phyloP scores from a whole-genome alignment of 2,113 vertebrate species.

The Porphyrio hochstetteri region DNA sequence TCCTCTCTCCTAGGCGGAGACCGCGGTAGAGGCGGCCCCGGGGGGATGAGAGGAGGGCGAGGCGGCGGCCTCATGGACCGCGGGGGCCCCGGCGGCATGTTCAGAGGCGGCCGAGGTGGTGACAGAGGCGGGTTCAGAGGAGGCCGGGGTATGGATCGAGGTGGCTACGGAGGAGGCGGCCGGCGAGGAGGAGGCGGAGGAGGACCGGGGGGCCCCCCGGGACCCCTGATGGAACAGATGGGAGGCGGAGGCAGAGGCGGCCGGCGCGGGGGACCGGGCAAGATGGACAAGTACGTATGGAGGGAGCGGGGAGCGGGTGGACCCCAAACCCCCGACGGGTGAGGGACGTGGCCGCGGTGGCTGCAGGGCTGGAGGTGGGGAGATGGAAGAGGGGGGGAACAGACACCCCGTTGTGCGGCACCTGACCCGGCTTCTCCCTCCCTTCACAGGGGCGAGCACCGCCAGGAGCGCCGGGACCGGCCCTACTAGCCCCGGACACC shows the following conservation, averaged over 20 bases:
- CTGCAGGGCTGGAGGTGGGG: too few species aligned
- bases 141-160: constrained; percentile 90
- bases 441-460: constrained; percentile 83
- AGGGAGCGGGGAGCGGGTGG: background rate
- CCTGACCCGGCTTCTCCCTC: background rate
- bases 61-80: constrained; percentile 89
- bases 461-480: constrained; percentile 90
- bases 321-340: too few species aligned
- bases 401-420: fast-evolving
- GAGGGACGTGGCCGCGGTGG: too few species aligned
- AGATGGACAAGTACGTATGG: constrained; percentile 80
- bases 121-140: constrained; percentile 90
- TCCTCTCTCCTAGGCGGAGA: constrained; percentile 76
- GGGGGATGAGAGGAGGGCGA: constrained; percentile 89
- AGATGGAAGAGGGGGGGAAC: background rate
- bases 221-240: constrained; percentile 81
- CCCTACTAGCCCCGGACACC: constrained; percentile 81
- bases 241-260: constrained; percentile 80
- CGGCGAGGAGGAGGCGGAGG: constrained; percentile 80
- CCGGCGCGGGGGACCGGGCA: constrained; percentile 79
- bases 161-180: constrained; percentile 86
- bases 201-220: constrained; percentile 78
- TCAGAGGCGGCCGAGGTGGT: constrained; percentile 80
- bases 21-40: constrained; percentile 88
- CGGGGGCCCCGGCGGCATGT: constrained; percentile 81